Conservation (phyloP, 2,888 invertebrate species). For the Nysson spinosus region DNA sequence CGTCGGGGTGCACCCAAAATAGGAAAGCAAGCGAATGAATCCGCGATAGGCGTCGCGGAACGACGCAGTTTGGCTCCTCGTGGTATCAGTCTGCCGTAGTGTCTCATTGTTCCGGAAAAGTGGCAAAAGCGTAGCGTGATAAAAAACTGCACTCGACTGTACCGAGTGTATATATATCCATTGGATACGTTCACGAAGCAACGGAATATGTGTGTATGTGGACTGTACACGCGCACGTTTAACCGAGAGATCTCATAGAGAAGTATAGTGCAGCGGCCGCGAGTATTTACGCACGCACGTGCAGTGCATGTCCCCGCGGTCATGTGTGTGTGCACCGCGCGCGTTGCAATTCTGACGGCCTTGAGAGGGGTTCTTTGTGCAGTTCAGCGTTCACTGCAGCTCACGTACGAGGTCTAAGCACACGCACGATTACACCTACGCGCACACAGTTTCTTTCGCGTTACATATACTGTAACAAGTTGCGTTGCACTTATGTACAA, state of each 20-base stretch:
- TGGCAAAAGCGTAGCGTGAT: conserved; percentile 56
- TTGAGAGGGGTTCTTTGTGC: conserved; percentile 77
- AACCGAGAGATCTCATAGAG: not conserved
- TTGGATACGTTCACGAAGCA: too few relatives aligned
- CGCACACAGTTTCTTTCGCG: conserved; percentile 31
- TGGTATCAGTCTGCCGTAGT: conserved; percentile 25
- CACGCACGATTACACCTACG: conserved; percentile 5
- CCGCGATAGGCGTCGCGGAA: conserved; percentile 46
- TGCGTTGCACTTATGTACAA: conserved; percentile 67
- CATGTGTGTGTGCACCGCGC: conserved; percentile 20
- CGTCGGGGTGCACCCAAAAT: not conserved
- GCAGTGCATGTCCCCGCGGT: conserved; percentile 12
- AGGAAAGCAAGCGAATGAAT: conserved; percentile 51
- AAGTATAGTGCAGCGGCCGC: conserved; percentile 24
- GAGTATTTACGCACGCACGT: conserved; percentile 43
- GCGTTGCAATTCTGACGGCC: conserved; percentile 67
- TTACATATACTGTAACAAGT: conserved; percentile 63
- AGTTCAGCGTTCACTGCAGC: conserved; percentile 65
- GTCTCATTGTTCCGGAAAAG: conserved; percentile 72
- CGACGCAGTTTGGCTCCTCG: conserved; percentile 40
- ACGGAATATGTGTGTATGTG: not conserved
- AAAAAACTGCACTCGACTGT: conserved; percentile 40
- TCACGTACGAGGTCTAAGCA: conserved; percentile 33
- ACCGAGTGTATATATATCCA: not conserved
- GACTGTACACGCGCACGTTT: not conserved